Evolutionary conservation across 2,113 vertebrate species (phyloP).

Genomic region (Datnioides undecimradiatus): DNA sequence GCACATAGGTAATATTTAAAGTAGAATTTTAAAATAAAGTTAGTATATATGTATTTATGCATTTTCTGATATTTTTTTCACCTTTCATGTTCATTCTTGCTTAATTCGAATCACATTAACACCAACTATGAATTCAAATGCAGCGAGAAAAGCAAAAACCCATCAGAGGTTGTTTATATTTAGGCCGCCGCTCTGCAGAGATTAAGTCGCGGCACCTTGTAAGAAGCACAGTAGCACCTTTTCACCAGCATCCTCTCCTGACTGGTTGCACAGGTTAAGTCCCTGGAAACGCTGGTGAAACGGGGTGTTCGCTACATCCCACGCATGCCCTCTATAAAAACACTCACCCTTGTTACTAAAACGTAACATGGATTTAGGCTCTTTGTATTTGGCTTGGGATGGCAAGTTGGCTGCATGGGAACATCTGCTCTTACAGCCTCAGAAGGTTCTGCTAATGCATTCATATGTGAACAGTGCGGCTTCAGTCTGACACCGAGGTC

Average conservation of each 20-base stretch:
- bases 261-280: slow-evolving; percentile 34
- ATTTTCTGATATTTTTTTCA: background rate
- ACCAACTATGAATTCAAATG: background rate
- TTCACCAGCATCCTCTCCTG: slow-evolving; percentile 1
- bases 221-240: slow-evolving; percentile 41
- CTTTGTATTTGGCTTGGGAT: slow-evolving; percentile 9
- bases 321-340: slow-evolving; percentile 44
- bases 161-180: slow-evolving; percentile 16
- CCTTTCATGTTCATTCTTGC: background rate
- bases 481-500: slow-evolving; percentile 4
- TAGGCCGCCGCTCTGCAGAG: slow-evolving; percentile 27
- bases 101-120: slow-evolving; percentile 6
- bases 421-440: slow-evolving; percentile 26
- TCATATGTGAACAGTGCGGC: slow-evolving; percentile 13
- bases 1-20: too few species aligned
- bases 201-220: slow-evolving; percentile 35
- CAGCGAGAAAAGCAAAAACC: background rate
- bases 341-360: slow-evolving; percentile 9
- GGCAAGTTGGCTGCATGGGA: slow-evolving; percentile 10
- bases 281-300: slow-evolving; percentile 23
- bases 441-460: background rate
- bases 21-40: too few species aligned
- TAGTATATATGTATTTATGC: too few species aligned
- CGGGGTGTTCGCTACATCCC: slow-evolving; percentile 32
- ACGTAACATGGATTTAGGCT: slow-evolving; percentile 39